Evolutionary conservation across 2,888 invertebrate genomes (phyloP).

Genomic region (Xestoiulus laeticollis): DNA sequence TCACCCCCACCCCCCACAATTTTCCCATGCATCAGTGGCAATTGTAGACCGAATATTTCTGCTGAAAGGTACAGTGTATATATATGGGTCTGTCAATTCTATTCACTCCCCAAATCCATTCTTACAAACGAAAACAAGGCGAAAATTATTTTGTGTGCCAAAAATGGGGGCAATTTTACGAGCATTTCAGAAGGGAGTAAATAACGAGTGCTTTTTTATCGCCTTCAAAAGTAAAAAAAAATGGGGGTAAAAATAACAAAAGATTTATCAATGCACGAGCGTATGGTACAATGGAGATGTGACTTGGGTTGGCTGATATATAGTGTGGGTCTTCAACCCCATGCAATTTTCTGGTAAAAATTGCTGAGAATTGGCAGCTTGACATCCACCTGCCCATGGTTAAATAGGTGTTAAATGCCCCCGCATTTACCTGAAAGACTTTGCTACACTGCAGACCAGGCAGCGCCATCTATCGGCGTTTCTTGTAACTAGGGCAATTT

Average conservation of each 20-base stretch:
- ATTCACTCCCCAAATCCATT: neutral
- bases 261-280: slow-evolving; percentile 16
- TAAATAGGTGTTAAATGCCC: neutral
- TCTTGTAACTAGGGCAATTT: neutral
- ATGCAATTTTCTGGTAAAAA: neutral
- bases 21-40: neutral
- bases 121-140: neutral
- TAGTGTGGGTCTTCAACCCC: neutral
- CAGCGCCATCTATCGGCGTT: neutral
- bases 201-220: neutral
- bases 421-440: neutral
- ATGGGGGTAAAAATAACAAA: slow-evolving; percentile 7
- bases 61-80: no score
- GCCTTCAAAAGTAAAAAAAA: neutral
- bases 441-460: no score
- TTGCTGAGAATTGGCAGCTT: neutral
- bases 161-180: slow-evolving; percentile 26
- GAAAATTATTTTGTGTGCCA: slow-evolving; percentile 19
- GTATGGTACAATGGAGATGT: slow-evolving; percentile 1
- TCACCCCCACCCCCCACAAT: neutral
- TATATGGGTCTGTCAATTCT: neutral
- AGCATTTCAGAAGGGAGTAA: slow-evolving; percentile 9
- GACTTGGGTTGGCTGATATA: neutral
- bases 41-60: neutral
- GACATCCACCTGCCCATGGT: slow-evolving; percentile 16